phyloP scores from a whole-genome alignment of 1,140 invertebrate species.

The Drosophila kurseongensis region DNA sequence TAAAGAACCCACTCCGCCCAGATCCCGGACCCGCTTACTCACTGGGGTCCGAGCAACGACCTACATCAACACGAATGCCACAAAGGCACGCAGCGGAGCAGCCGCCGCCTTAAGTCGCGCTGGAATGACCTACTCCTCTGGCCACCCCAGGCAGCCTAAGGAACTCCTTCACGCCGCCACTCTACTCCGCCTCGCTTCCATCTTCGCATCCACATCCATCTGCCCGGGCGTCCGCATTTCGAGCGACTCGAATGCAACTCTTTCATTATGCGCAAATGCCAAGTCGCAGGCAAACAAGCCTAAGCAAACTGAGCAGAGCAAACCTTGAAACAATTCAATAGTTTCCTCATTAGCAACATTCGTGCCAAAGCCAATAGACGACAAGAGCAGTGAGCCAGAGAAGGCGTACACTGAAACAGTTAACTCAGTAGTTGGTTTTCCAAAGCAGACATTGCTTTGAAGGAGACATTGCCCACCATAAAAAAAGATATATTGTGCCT shows the following conservation, averaged over 20 bases:
- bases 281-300: constrained; percentile 65
- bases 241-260: constrained; percentile 68
- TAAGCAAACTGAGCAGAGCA: constrained; percentile 73
- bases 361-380: constrained; percentile 25
- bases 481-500: too few species aligned
- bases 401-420: constrained; percentile 2
- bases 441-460: too few species aligned
- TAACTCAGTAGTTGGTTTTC: not conserved
- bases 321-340: constrained; percentile 81
- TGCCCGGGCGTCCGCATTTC: constrained; percentile 31
- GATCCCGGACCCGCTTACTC: constrained; percentile 10
- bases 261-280: constrained; percentile 76
- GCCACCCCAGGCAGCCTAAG: constrained; percentile 25
- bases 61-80: constrained; percentile 72
- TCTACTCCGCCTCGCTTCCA: constrained; percentile 20
- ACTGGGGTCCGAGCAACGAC: constrained; percentile 57
- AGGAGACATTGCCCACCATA: too few species aligned
- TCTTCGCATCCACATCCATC: constrained; percentile 24
- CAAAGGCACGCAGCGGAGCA: constrained; percentile 59
- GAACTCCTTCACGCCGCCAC: constrained; percentile 28
- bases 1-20: constrained; percentile 18
- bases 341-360: constrained; percentile 74
- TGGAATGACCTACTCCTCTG: constrained; percentile 65
- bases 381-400: not conserved
- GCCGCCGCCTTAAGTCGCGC: constrained; percentile 61